Percentiles rank a stretch among this genome's conserved stretches.
Evolutionary conservation across 2,888 invertebrate species (phyloP).

Genomic region (Drosophila affinis): DNA sequence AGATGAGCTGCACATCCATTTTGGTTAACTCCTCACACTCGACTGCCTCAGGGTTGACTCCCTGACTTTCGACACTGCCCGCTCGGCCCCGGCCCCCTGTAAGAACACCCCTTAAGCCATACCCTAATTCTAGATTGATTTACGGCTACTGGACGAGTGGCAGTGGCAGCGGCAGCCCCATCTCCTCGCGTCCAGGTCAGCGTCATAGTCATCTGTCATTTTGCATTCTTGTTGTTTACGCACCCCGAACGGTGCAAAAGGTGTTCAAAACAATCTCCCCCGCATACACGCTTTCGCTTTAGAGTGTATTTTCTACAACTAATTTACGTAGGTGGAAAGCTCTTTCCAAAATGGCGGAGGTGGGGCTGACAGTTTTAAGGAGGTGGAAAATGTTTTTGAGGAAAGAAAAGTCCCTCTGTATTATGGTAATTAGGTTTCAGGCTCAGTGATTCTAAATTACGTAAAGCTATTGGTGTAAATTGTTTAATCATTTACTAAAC

Average conservation of each 20-base stretch:
- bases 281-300: conserved; percentile 2
- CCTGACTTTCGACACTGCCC: background rate
- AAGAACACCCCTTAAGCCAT: conserved; percentile 15
- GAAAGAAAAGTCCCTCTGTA: background rate
- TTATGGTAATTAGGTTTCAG: background rate
- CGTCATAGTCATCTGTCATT: conserved; percentile 67
- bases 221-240: conserved; percentile 72
- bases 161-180: conserved; percentile 4
- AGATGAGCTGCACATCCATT: conserved; percentile 43
- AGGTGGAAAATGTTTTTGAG: background rate
- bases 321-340: conserved; percentile 37
- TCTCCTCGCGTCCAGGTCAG: conserved; percentile 20
- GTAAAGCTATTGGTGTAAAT: too few relatives aligned
- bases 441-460: too few relatives aligned
- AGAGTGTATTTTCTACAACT: conserved; percentile 20
- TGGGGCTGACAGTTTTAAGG: background rate
- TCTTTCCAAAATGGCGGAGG: conserved; percentile 7
- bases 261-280: conserved; percentile 32
- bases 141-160: conserved; percentile 36
- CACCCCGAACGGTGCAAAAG: conserved; percentile 47
- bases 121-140: conserved; percentile 14
- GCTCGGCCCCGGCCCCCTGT: background rate
- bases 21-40: conserved; percentile 21
- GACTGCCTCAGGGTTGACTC: conserved; percentile 6
- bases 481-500: too few relatives aligned